A percentile compares a stretch with the other conserved stretches of the same genome.
Conservation (phyloP, 2,888 invertebrate genomes). For the Mechanitis mazaeus region DNA sequence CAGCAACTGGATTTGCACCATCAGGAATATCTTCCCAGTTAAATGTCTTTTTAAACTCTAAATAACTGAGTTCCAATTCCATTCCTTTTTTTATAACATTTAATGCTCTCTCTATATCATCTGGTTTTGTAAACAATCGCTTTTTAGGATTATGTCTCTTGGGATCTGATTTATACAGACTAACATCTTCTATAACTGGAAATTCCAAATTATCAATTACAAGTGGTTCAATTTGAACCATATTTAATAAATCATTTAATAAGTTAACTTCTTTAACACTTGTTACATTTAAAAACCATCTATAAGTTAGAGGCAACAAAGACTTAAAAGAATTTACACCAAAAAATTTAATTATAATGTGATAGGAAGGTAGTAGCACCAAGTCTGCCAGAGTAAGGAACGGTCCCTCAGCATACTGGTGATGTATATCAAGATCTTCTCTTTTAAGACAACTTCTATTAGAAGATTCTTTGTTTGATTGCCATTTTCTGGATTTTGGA, state of each 20-base stretch:
- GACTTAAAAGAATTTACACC: conserved; percentile 45
- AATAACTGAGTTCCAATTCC: conserved; percentile 55
- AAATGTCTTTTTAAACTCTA: conserved; percentile 49
- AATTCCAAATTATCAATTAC: conserved; percentile 43
- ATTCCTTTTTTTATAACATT: conserved; percentile 57
- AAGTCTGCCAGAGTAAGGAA: conserved; percentile 89
- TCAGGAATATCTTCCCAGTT: conserved; percentile 85
- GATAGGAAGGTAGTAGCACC: conserved; percentile 83
- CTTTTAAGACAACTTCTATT: conserved; percentile 60
- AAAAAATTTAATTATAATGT: conserved; percentile 75
- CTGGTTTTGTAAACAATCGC: conserved; percentile 85
- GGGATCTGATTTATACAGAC: conserved; percentile 87
- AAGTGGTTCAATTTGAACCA: conserved; percentile 28
- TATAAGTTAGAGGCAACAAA: conserved; percentile 77
- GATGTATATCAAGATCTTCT: conserved; percentile 75
- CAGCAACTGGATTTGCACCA: conserved; percentile 85
- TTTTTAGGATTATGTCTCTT: conserved; percentile 84
- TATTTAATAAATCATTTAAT: conserved; percentile 33
- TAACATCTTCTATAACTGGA: conserved; percentile 76
- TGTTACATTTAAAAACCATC: conserved; percentile 77
- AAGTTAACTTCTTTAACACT: conserved; percentile 35
- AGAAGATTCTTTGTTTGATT: conserved; percentile 58
- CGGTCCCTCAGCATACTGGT: conserved; percentile 89
- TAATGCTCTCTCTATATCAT: conserved; percentile 82
- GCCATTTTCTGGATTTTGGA: conserved; percentile 68